Percentiles rank a stretch among this genome's conserved stretches.
Conservation (phyloP, 2,888 invertebrate genomes). For the Theretra japonica region DNA sequence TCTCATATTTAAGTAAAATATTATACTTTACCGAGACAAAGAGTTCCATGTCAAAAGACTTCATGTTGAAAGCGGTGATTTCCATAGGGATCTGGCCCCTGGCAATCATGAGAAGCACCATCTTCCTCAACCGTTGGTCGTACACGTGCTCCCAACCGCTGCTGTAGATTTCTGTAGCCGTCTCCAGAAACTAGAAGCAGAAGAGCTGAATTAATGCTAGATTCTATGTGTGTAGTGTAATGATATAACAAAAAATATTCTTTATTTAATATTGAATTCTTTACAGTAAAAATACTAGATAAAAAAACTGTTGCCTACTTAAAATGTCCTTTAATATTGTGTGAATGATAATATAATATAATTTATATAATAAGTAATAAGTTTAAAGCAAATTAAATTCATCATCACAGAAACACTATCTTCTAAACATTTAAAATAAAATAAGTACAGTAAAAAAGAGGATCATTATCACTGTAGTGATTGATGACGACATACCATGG, state of each 20-base stretch:
- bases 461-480: no score
- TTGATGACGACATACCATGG: slow-evolving; percentile 47
- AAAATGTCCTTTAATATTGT: no score
- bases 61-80: slow-evolving; percentile 59
- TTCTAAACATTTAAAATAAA: background rate
- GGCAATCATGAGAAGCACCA: slow-evolving; percentile 59
- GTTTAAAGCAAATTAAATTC: no score
- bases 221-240: no score
- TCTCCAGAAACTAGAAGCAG: slow-evolving; percentile 50
- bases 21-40: slow-evolving; percentile 59
- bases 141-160: slow-evolving; percentile 62
- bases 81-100: slow-evolving; percentile 52
- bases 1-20: background rate
- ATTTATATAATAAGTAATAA: no score
- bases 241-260: no score
- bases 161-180: slow-evolving; percentile 57
- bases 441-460: background rate
- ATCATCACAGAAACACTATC: no score
- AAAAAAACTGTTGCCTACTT: no score
- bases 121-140: slow-evolving; percentile 44
- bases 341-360: no score
- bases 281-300: no score
- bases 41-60: slow-evolving; percentile 64
- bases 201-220: background rate
- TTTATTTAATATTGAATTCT: background rate